Evolutionary conservation across 2,113 vertebrate genomes (phyloP), one percentile per base, ranked within the genome.

Genomic region (Syrmaticus mikado): DNA sequence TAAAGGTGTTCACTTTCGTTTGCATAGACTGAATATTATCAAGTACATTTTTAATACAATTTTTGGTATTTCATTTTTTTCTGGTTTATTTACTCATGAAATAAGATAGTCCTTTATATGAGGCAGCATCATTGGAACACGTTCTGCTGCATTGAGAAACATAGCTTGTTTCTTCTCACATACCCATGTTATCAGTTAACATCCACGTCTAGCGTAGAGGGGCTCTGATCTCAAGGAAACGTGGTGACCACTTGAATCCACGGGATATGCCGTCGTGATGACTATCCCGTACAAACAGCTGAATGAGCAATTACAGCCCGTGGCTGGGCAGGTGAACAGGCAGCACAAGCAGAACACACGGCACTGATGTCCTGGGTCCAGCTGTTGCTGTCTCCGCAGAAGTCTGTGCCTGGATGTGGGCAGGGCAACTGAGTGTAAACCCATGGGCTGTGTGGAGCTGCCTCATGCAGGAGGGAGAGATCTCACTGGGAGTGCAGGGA

Each of bases 311-410:
- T 11, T 38, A n/a, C 0, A 14, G 9, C 28, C 16, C 64, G 14
- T n/a, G 2, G 34, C 34, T 45, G 13, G 0, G 1, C 4, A 53
- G 5, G 7, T 32, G 11, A 32, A 16, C 4, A 40, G 34, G 43
- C 30, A 89, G 53, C 40, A 32, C 0, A 1, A 46, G 41, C n/a
- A 41, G 41, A 80, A 5, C 1, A 1, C 8, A 1, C 4, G 36
- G 52, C 13, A 13, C 1, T 0, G 3, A 4, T 8, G 36, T 15
- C 14, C 50, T 11, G 3, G 43, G 11, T 36, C 18, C 41, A 27
- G 22, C 41, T 40, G 64, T 53, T 25, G 68, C 22, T 2, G 0
- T 2, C 67, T 36, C n/a, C 0, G 2, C 34, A 28, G 36, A 41
- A 52, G 55, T 6, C 21, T n/a, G 34, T 25, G 70, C 18, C 66